phyloP scores from a whole-genome alignment of 2,888 invertebrate species.

The Bellardia pandia region DNA sequence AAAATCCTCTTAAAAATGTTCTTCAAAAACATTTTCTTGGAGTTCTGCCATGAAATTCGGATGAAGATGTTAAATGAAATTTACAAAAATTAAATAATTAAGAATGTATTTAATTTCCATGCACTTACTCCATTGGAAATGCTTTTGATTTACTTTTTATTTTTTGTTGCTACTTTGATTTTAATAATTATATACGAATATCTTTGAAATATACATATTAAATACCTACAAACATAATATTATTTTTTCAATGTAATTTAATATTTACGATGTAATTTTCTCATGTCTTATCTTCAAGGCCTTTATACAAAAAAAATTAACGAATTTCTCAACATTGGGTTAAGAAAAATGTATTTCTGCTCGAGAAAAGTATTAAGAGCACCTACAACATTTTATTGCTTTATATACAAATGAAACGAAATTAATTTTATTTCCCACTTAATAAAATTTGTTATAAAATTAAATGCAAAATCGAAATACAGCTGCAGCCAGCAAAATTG shows the following conservation, averaged over 20 bases:
- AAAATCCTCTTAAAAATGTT: too few relatives aligned
- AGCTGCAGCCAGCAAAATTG: conserved; percentile 11
- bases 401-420: background rate
- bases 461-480: background rate
- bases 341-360: background rate
- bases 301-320: conserved; percentile 14
- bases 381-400: background rate
- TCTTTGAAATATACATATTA: conserved; percentile 34
- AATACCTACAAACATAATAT: conserved; percentile 1
- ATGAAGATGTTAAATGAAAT: background rate
- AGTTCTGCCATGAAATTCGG: background rate
- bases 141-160: background rate
- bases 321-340: conserved; percentile 13
- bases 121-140: conserved; percentile 26
- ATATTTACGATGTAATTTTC: conserved; percentile 58
- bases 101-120: background rate
- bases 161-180: conserved; percentile 17
- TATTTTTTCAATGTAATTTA: conserved; percentile 50
- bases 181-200: conserved; percentile 25
- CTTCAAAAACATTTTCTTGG: too few relatives aligned
- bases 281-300: conserved; percentile 26
- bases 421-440: conserved; percentile 16
- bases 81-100: background rate
- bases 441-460: conserved; percentile 22
- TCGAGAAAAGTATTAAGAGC: background rate